A percentile compares a stretch with the other conserved stretches of the same genome.
These are phyloP conservation scores for Bucco capensis DNA, from an alignment of 2,113 vertebrate genomes.

Conservation along the genomic window DNA sequence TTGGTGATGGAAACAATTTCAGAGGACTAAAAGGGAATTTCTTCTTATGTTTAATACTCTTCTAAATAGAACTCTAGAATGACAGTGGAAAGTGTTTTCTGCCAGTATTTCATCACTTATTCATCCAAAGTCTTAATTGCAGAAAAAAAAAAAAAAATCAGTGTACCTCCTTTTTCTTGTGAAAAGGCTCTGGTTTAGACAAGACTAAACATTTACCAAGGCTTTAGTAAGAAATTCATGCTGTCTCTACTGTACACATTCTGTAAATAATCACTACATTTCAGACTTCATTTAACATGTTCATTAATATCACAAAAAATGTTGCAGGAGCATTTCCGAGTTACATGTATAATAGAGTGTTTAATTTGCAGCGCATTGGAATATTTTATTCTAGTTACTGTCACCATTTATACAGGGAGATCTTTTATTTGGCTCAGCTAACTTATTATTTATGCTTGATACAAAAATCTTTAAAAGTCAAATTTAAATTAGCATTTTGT, in stretches of 20 bases:
- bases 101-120: background rate
- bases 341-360: background rate
- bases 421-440: background rate
- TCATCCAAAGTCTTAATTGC: background rate
- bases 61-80: background rate
- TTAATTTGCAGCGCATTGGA: background rate
- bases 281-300: background rate
- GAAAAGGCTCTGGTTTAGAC: background rate
- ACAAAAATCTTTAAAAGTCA: background rate
- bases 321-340: background rate
- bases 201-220: background rate
- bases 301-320: background rate
- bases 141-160: background rate
- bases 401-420: background rate
- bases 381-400: background rate
- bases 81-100: background rate
- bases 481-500: background rate
- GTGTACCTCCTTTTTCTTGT: background rate
- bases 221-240: background rate
- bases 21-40: background rate
- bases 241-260: background rate
- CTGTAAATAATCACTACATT: background rate
- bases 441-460: background rate
- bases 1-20: background rate
- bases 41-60: background rate